phyloP scores from a whole-genome alignment of 2,888 invertebrate species.

The Tiphia femorata region DNA sequence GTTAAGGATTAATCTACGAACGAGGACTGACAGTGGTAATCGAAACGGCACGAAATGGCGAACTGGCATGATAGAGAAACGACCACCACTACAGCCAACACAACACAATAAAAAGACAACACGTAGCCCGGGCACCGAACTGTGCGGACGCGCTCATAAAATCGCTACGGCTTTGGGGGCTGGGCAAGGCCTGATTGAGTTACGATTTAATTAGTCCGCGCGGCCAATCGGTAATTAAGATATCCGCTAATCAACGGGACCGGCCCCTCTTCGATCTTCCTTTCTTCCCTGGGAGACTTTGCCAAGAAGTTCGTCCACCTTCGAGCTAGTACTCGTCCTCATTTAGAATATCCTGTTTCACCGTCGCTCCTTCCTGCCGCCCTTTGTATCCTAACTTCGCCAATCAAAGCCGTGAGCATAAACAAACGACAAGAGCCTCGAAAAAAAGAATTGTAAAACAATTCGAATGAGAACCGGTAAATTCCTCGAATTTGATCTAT shows the following conservation, averaged over 20 bases:
- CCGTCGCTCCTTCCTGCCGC: conserved; percentile 8
- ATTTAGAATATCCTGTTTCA: background rate
- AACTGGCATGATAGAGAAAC: no score
- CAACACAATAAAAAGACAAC: background rate
- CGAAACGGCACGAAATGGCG: no score
- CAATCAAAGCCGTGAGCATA: no score
- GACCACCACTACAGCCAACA: conserved; percentile 9
- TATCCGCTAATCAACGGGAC: conserved; percentile 62
- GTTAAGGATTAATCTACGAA: no score
- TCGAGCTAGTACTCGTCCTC: background rate
- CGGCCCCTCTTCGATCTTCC: conserved; percentile 27
- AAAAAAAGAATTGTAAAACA: no score
- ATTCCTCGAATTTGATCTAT: no score
- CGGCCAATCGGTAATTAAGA: conserved; percentile 65
- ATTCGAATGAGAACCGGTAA: no score
- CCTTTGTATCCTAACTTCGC: background rate
- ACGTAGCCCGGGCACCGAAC: conserved; percentile 26
- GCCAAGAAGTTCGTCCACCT: background rate
- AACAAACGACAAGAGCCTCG: no score
- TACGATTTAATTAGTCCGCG: conserved; percentile 65
- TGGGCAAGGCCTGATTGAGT: conserved; percentile 58
- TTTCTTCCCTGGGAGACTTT: conserved; percentile 13
- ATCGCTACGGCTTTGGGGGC: conserved; percentile 28
- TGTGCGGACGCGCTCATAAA: conserved; percentile 42
- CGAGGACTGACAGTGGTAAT: no score